Evolutionary conservation across 2,888 invertebrate species (phyloP).

Genomic region (Cosmia trapezina): DNA sequence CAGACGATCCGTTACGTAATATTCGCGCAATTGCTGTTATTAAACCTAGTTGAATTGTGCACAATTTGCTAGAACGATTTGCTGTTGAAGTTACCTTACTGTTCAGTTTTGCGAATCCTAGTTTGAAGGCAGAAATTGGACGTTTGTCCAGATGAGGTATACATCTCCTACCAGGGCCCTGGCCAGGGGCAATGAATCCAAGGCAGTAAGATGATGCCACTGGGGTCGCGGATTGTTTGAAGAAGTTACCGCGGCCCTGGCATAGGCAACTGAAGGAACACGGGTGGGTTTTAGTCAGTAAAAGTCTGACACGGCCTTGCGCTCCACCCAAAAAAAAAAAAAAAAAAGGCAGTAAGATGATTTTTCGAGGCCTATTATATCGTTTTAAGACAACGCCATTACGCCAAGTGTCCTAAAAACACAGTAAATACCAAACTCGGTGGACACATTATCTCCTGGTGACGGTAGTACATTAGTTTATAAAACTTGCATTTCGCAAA

Average conservation of each 20-base stretch:
- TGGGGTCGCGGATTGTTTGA: no score
- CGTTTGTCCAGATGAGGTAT: not conserved
- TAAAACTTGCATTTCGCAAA: not conserved
- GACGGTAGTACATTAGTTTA: not conserved
- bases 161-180: not conserved
- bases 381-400: not conserved
- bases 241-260: no score
- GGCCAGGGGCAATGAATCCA: not conserved
- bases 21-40: constrained; percentile 40
- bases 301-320: no score
- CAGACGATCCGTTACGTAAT: constrained; percentile 47
- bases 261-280: no score
- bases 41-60: constrained; percentile 14
- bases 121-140: not conserved
- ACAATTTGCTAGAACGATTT: constrained; percentile 13
- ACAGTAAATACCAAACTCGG: not conserved
- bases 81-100: not conserved
- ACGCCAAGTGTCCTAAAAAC: not conserved
- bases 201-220: no score
- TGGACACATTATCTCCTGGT: not conserved
- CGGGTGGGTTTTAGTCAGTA: no score
- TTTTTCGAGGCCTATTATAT: not conserved
- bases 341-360: no score
- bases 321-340: no score
- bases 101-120: not conserved